Evolutionary conservation across 2,113 vertebrate genomes (phyloP).

Genomic region (Regulus satrapa): DNA sequence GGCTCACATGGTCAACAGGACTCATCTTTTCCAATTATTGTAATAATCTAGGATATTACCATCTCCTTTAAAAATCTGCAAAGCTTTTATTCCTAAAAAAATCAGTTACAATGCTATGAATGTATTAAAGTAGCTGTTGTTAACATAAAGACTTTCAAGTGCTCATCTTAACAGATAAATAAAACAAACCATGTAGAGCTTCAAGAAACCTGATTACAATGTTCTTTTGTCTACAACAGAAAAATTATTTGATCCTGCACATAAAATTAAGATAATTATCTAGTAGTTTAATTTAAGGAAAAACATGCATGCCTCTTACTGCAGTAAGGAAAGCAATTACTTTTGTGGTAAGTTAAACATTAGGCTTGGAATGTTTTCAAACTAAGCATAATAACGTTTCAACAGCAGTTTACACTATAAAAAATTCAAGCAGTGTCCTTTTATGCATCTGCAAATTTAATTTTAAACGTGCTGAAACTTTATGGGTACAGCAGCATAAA

Average conservation of each 20-base stretch:
- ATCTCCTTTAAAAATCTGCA: background rate
- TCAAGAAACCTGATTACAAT: background rate
- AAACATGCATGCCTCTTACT: background rate
- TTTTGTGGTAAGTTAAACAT: slow-evolving; percentile 28
- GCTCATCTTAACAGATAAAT: background rate
- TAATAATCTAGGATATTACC: background rate
- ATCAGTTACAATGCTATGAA: background rate
- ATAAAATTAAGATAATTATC: slow-evolving; percentile 47
- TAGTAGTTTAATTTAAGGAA: slow-evolving; percentile 29
- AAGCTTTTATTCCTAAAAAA: background rate
- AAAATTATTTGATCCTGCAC: background rate
- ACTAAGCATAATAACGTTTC: slow-evolving; percentile 29
- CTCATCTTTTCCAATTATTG: background rate
- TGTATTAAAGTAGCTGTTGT: background rate
- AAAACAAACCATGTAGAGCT: background rate
- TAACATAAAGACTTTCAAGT: background rate
- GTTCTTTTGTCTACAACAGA: background rate
- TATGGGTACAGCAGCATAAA: background rate
- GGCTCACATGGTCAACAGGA: background rate
- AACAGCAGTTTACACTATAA: background rate
- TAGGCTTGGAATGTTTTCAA: slow-evolving; percentile 51
- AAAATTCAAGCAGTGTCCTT: background rate
- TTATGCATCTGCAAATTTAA: background rate
- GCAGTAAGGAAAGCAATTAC: slow-evolving; percentile 29
- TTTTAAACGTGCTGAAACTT: background rate